Conservation (phyloP, 2,113 vertebrate species). For the Callospermophilus lateralis region DNA sequence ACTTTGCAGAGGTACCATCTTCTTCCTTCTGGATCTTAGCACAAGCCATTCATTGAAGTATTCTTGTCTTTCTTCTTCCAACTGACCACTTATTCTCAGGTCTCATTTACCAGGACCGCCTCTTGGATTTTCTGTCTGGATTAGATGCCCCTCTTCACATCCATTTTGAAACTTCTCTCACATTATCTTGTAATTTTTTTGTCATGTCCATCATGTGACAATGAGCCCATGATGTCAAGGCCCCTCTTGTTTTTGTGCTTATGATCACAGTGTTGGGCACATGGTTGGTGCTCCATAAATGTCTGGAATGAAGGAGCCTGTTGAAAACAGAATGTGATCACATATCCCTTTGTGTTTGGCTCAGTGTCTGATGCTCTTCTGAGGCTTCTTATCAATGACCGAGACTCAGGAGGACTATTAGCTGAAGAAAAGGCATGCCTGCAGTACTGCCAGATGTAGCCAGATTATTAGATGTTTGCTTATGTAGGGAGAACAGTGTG, state of each 20-base stretch:
- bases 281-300: background rate
- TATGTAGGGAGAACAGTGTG: background rate
- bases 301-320: background rate
- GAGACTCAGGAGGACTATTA: background rate
- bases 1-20: background rate
- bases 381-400: background rate
- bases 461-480: background rate
- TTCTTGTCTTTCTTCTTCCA: background rate
- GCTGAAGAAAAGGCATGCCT: background rate
- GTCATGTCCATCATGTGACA: background rate
- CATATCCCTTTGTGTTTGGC: background rate
- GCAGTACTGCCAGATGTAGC: background rate
- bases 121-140: background rate
- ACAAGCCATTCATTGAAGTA: background rate
- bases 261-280: background rate
- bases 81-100: background rate
- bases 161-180: background rate
- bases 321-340: background rate
- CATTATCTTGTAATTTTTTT: background rate
- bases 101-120: background rate
- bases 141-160: background rate
- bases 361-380: background rate
- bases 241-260: background rate
- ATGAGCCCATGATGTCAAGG: background rate
- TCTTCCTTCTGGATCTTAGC: background rate